These are phyloP conservation scores for Actenoides hombroni DNA, from an alignment of 2,113 vertebrate species.

Conservation along the genomic window DNA sequence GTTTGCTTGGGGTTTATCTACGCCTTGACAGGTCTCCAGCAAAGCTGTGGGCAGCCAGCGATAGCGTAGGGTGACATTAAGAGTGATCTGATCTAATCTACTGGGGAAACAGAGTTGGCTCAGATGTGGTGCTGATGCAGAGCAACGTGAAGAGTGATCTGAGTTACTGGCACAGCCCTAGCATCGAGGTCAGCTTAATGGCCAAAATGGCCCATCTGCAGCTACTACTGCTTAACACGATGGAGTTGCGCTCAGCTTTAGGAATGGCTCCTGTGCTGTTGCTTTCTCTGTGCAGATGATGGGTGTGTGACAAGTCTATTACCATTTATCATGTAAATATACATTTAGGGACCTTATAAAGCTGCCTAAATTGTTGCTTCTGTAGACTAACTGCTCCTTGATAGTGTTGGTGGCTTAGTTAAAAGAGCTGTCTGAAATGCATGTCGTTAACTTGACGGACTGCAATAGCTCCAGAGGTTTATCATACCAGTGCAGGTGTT, in stretches of 20 bases:
- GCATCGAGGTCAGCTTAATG: neutral
- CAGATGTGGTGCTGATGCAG: neutral
- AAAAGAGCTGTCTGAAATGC: neutral
- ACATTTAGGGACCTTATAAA: conserved; percentile 36
- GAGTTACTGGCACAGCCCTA: neutral
- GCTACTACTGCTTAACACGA: fast-evolving
- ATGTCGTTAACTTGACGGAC: conserved; percentile 21
- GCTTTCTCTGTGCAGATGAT: neutral
- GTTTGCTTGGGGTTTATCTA: neutral
- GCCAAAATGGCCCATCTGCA: neutral
- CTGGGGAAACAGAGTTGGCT: neutral
- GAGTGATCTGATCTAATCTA: neutral
- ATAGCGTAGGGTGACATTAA: neutral
- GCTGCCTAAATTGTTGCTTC: conserved; percentile 2
- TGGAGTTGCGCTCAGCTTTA: neutral
- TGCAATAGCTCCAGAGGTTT: conserved; percentile 24
- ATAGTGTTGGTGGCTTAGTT: conserved; percentile 8
- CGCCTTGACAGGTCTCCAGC: neutral
- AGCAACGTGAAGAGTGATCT: neutral
- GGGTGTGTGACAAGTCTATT: neutral
- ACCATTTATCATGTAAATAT: conserved; percentile 11
- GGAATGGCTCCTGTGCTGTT: neutral
- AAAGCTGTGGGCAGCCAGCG: neutral
- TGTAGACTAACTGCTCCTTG: conserved; percentile 20
- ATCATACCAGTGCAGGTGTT: conserved; percentile 10